Conservation (phyloP, 2,797 vertebrate species). For the Lutjanus campechanus region DNA sequence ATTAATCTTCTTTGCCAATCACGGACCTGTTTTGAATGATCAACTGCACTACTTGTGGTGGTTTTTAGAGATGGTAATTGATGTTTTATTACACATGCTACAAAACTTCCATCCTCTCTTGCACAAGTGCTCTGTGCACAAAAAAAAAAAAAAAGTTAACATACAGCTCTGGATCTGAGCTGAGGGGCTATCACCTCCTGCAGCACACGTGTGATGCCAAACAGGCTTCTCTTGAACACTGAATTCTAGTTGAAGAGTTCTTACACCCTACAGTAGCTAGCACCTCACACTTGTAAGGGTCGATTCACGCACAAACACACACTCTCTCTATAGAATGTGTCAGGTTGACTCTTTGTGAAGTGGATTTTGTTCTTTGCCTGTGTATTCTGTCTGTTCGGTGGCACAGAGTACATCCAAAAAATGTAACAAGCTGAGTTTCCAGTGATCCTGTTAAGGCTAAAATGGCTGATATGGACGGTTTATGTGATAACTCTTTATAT, state of each 20-base stretch:
- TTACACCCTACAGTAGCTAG: not conserved
- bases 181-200: not conserved
- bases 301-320: constrained; percentile 7
- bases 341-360: not conserved
- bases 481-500: not conserved
- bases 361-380: not conserved
- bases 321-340: not conserved
- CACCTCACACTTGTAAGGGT: not conserved
- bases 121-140: too few species aligned
- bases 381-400: not conserved
- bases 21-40: too few species aligned
- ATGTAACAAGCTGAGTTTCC: not conserved
- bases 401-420: not conserved
- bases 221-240: not conserved
- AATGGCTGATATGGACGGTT: not conserved
- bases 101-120: too few species aligned
- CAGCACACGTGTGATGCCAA: not conserved
- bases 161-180: not conserved
- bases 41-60: too few species aligned
- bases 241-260: not conserved
- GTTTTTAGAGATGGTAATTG: too few species aligned
- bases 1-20: too few species aligned
- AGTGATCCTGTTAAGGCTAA: not conserved
- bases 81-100: too few species aligned
- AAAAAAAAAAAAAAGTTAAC: too few species aligned